Evolutionary conservation across 2,888 invertebrate genomes (phyloP).

Genomic region (Cheilosia impressa): DNA sequence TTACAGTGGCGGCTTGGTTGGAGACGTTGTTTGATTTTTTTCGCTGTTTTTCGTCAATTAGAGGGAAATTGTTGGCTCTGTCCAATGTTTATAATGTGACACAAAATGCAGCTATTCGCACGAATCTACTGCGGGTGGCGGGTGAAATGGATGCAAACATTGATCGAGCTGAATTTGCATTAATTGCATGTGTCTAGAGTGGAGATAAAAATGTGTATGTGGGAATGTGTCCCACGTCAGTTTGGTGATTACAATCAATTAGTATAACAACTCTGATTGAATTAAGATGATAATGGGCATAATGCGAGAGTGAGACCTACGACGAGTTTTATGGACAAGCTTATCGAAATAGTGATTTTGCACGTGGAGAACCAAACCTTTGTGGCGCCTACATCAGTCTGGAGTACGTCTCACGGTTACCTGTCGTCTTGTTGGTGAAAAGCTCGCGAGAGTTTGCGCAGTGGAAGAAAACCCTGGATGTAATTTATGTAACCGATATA

Average conservation of each 20-base stretch:
- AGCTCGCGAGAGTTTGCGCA: too few relatives aligned
- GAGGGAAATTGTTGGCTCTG: slow-evolving; percentile 1
- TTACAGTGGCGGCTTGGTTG: not conserved
- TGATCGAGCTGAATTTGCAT: slow-evolving; percentile 15
- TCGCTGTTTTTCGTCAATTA: not conserved
- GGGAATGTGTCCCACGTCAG: not conserved
- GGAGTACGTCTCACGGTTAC: too few relatives aligned
- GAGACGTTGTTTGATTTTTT: slow-evolving; percentile 3
- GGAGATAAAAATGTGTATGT: not conserved
- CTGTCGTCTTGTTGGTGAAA: too few relatives aligned
- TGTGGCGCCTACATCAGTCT: too few relatives aligned
- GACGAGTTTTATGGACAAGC: too few relatives aligned
- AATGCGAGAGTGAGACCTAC: too few relatives aligned
- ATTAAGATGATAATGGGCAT: not conserved
- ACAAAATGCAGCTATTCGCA: slow-evolving; percentile 8
- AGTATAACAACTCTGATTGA: slow-evolving; percentile 14
- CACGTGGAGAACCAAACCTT: too few relatives aligned
- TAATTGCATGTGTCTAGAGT: not conserved
- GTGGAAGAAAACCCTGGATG: too few relatives aligned
- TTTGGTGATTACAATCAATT: slow-evolving; percentile 18
- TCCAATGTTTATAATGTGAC: slow-evolving; percentile 16
- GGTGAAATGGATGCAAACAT: not conserved
- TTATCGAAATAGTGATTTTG: too few relatives aligned
- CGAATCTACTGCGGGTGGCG: not conserved
- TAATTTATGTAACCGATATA: too few relatives aligned